Evolutionary conservation across 2,888 invertebrate species (phyloP), one percentile per base, ranked within the genome.

Genomic region (Sinohyriopsis cumingii): DNA sequence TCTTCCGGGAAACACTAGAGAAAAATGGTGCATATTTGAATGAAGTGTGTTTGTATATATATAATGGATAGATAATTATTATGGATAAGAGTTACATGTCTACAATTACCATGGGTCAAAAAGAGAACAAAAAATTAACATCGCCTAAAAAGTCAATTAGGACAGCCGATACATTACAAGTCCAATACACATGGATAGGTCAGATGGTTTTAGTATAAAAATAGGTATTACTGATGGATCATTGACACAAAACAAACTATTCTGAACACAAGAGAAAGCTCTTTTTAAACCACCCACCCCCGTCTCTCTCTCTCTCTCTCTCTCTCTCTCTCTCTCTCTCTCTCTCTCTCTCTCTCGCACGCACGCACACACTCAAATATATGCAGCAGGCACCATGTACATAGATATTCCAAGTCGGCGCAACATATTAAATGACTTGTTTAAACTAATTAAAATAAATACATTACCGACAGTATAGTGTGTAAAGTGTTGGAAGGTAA

Each of bases 401-500:
- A 33, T 7, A 33, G 7, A 33, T 33, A 33, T 33, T 7, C 33
- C 33, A 33, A 33, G 33, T 33, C 33, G 9, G 12, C 1, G 12
- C 2, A 45, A 2, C 12, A 45, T 12, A 45, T 45, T 45, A 45
- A 45, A 1, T 45, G 45, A 45, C 33, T 3, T 45, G 12, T 45
- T 45, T 45, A 12, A 45, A 45, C 12, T 45, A 45, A 45, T 33
- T 3, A 55, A 70, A 61, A 66, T 53, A 33, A 33, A n/a, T 24
- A 67, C 89, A 93, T 92, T 92, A 96, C 96, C 96, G 75, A 98
- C 95, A 87, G 96, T 96, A 90, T 94, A 97, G 91, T 93, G 94
- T 81, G 96, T 96, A 85, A 95, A 95, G 95, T 96, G 97, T 84
- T 95, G 89, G 75, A 94, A 97, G 63, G 93, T 93, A 72, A 94